Evolutionary conservation across 1,140 invertebrate genomes (phyloP), one percentile per base, ranked within the genome.

Genomic region (Wasmannia auropunctata): DNA sequence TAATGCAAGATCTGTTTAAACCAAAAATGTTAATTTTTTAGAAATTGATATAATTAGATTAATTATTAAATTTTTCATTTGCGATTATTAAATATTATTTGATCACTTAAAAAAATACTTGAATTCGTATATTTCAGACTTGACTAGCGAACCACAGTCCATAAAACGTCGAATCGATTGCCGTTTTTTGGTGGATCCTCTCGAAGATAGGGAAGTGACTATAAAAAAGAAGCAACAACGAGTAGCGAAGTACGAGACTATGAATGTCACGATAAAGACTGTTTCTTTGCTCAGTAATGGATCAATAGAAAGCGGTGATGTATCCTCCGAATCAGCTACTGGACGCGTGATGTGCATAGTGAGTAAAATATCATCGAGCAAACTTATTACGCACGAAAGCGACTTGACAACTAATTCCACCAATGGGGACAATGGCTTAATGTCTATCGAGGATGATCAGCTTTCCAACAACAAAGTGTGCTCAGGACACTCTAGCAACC

Each of bases 171-270:
- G 93, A 97, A 96, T 91, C 96, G 97, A 96, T 94, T 98, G 97
- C 94, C 97, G 98, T 89, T 97, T 99, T 94, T 96, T 98, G 93
- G 96, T 98, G 92, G 98, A 98, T 95, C 97, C 97, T 93, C 96
- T 96, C 60, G 96, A 97, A 95, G 96, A 97, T 93, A 96, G 96
- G 91, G 97, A 97, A 92, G 96, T 97, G 94, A 96, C 96, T 92
- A 96, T 97, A 95, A 97, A 98, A 95, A 96, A 98, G 93, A 98
- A 97, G 95, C 97, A 97, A 93, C 96, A 97, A 92, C 95, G 97
- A 90, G 95, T 97, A 86, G 96, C 96, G 86, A 96, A 96, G 92
- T 98, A 98, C 96, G 97, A 98, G 94, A 96, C 96, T 93, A 97
- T 98, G 97, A 95, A 96, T 97, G 95, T 90, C 96, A n/a, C n/a